Base-by-base conservation (phyloP, 2,888 invertebrate genomes). In the Sinopyrophorus schimmeli region DNA sequence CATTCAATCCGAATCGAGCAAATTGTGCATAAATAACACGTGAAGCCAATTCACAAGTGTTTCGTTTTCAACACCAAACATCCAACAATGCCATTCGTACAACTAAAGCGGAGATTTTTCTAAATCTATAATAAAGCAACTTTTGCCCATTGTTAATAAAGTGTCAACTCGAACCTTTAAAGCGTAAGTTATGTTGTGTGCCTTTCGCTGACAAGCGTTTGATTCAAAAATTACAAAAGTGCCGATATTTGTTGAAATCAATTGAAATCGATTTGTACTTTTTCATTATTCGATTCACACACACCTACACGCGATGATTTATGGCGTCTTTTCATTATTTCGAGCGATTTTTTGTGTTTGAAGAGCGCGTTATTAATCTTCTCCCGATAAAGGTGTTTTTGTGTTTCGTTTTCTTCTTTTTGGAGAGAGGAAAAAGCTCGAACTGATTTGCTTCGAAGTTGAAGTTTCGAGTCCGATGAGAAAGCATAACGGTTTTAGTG, bases 111-210 rank as follows among this genome's bases (percentile, higher is more conserved):
- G n/a, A n/a, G n/a, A n/a, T n/a, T n/a, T n/a, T n/a, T n/a, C n/a
- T n/a, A n/a, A n/a, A n/a, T n/a, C n/a, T n/a, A n/a, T 42, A 47
- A 31, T 47, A 47, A 51, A 51, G 46, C 46, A 47, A 50, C 50
- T 50, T 46, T 44, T 24, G 14, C 16, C 44, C 26, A 47, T 51
- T 51, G 51, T 51, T 16, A 20, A 27, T 20, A 47, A 51, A 42
- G 46, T 51, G 51, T 51, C 51, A 51, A 41, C 46, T 50, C 15
- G 35, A 47, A 46, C 20, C 16, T 34, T 38, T 38, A 46, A 51
- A 51, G 47, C 39, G 24, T 40, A 35, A 44, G 41, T 46, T 50
- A 46, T 50, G 50, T 44, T 26, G 17, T 31, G 14, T 28, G 17
- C 24, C 24, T 32, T 44, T 44, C 44, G 31, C 37, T 48, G 48